These are phyloP conservation scores for Cetoscarus ocellatus DNA, from an alignment of 2,797 vertebrate species.

Conservation along the genomic window DNA sequence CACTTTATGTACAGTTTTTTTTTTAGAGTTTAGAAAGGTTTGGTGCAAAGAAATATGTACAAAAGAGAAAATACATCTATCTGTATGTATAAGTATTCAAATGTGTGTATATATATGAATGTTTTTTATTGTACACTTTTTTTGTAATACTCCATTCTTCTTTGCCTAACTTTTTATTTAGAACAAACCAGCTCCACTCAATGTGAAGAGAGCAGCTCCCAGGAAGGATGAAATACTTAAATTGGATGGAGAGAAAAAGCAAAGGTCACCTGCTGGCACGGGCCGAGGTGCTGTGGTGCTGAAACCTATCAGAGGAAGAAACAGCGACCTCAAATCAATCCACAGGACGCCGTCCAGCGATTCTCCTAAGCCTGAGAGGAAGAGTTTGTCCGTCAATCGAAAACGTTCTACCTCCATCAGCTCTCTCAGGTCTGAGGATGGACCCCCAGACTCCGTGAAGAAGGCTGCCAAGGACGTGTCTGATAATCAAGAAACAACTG, in stretches of 20 bases:
- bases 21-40: too few species aligned
- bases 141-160: neutral
- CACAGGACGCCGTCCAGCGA: conserved; percentile 18
- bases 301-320: conserved; percentile 34
- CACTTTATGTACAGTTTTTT: too few species aligned
- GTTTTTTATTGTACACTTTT: too few species aligned
- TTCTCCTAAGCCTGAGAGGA: conserved; percentile 13
- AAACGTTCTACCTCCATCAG: conserved; percentile 24
- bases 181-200: conserved; percentile 51
- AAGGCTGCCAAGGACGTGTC: conserved; percentile 13
- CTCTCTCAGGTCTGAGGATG: conserved; percentile 42
- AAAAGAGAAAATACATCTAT: too few species aligned
- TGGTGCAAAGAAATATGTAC: too few species aligned
- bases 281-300: conserved; percentile 45
- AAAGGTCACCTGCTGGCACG: conserved; percentile 45
- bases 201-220: conserved; percentile 35
- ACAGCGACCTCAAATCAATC: conserved; percentile 12
- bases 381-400: neutral
- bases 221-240: conserved; percentile 42
- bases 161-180: conserved; percentile 13
- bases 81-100: too few species aligned
- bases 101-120: too few species aligned
- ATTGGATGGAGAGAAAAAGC: conserved; percentile 33
- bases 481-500: neutral
- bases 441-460: neutral